These are phyloP conservation scores for Dasyurus viverrinus DNA, from an alignment of 2,113 vertebrate species.

Conservation along the genomic window DNA sequence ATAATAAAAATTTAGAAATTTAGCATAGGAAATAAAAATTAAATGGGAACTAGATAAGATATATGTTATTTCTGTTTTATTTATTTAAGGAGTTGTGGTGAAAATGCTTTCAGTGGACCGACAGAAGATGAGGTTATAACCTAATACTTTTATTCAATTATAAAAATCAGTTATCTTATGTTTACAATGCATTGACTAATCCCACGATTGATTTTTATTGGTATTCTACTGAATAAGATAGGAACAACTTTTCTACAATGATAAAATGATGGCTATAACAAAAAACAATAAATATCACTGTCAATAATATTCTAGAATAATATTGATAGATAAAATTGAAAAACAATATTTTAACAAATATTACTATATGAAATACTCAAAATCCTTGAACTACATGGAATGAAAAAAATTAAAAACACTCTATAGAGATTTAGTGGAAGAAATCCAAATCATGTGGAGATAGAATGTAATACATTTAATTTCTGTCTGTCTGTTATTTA, in stretches of 20 bases:
- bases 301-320: not conserved
- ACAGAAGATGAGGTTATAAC: not conserved
- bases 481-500: not conserved
- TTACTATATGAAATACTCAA: not conserved
- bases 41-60: not conserved
- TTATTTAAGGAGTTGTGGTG: not conserved
- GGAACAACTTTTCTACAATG: not conserved
- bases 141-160: not conserved
- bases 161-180: not conserved
- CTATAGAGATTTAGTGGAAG: not conserved
- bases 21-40: not conserved
- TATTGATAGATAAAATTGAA: not conserved
- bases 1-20: not conserved
- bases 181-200: not conserved
- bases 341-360: not conserved
- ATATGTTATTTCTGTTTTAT: not conserved
- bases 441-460: not conserved
- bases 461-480: not conserved
- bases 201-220: not conserved
- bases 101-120: not conserved
- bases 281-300: not conserved
- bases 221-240: not conserved
- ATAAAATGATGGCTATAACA: not conserved
- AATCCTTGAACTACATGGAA: not conserved
- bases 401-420: not conserved